phyloP scores from a whole-genome alignment of 2,113 vertebrate genomes.

The Glaucomys volans region DNA sequence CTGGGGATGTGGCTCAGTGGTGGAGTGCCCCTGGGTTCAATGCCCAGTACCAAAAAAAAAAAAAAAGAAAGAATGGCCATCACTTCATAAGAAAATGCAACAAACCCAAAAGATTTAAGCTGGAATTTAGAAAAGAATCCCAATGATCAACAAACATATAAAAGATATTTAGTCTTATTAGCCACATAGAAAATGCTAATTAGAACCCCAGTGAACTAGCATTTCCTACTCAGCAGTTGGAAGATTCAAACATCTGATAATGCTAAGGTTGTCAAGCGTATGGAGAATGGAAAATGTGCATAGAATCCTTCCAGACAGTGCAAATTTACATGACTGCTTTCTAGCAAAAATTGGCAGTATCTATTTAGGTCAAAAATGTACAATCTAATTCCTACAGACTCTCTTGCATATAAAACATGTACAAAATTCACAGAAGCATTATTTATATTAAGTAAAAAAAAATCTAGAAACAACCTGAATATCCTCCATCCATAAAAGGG shows the following conservation, averaged over 20 bases:
- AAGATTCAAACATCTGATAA: neutral
- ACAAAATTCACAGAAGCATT: neutral
- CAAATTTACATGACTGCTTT: neutral
- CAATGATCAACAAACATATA: neutral
- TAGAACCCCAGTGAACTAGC: neutral
- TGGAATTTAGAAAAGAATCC: neutral
- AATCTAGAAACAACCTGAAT: neutral
- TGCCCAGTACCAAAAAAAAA: no score
- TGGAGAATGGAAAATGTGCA: neutral
- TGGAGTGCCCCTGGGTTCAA: no score
- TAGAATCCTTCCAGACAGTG: neutral
- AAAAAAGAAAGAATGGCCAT: no score
- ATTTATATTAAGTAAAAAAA: neutral
- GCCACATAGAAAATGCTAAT: neutral
- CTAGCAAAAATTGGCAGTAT: neutral
- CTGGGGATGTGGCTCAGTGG: no score
- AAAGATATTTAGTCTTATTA: neutral
- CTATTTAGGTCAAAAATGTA: neutral
- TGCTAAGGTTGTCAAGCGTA: neutral
- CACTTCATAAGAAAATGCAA: neutral
- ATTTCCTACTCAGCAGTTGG: neutral
- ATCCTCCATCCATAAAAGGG: neutral
- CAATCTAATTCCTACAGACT: neutral
- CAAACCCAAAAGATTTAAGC: neutral
- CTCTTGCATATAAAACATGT: neutral